Conservation (phyloP, 1,140 invertebrate species). For the Diorhabda carinulata region DNA sequence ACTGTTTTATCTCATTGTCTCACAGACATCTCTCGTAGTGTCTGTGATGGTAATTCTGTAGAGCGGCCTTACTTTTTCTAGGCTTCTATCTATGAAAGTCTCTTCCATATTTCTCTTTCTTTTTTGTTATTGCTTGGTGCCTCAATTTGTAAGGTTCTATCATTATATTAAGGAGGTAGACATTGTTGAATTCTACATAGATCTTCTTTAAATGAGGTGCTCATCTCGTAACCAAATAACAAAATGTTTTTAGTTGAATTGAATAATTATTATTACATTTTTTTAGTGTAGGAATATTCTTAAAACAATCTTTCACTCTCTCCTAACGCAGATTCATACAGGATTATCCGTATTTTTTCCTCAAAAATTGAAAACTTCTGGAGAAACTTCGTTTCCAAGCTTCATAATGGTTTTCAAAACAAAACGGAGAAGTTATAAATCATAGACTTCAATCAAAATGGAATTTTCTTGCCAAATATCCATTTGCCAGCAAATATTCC, state of each 20-base stretch:
- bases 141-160: no score
- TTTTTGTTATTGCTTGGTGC: no score
- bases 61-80: no score
- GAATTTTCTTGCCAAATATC: slow-evolving; percentile 8
- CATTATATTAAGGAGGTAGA: no score
- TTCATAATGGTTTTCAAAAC: not conserved
- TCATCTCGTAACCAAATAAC: not conserved
- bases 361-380: not conserved
- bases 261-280: not conserved
- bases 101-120: no score
- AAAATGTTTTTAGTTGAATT: slow-evolving; percentile 1
- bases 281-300: not conserved
- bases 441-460: slow-evolving; percentile 9
- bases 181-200: not conserved
- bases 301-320: not conserved
- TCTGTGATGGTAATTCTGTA: no score
- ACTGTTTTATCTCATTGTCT: no score
- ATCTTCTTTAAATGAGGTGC: not conserved
- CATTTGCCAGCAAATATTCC: not conserved
- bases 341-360: not conserved
- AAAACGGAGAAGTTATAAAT: slow-evolving; percentile 2
- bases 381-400: not conserved
- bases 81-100: no score
- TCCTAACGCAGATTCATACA: not conserved
- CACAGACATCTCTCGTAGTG: no score